These are phyloP conservation scores for Elysia crispata DNA, from an alignment of 2,888 invertebrate genomes.

Conservation along the genomic window DNA sequence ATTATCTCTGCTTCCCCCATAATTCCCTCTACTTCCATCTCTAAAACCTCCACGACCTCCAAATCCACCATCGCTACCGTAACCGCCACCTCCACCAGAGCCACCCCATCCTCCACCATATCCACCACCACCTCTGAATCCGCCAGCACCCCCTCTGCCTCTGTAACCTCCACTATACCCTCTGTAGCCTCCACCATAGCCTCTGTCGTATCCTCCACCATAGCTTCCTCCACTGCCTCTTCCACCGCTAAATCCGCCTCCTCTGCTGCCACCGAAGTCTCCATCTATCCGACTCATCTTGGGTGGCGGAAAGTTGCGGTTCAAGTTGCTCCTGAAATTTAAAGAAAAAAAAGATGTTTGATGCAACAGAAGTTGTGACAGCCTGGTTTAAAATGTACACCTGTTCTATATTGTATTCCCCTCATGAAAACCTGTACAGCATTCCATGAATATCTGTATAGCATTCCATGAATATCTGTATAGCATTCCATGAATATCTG, in stretches of 20 bases:
- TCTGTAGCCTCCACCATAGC: constrained; percentile 54
- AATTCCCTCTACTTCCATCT: neutral
- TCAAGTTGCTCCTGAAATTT: constrained; percentile 30
- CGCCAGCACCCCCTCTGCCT: neutral
- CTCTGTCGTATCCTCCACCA: constrained; percentile 52
- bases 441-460: too few species aligned
- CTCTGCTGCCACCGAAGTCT: constrained; percentile 51
- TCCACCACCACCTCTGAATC: neutral
- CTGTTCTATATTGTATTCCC: too few species aligned
- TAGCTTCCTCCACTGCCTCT: too few species aligned
- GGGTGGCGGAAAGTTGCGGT: constrained; percentile 51
- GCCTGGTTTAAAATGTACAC: too few species aligned
- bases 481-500: too few species aligned
- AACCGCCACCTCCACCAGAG: neutral
- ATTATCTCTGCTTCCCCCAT: too few species aligned
- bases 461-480: too few species aligned
- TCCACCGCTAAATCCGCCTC: constrained; percentile 47
- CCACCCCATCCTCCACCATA: too few species aligned
- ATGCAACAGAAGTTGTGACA: too few species aligned
- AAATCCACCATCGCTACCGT: neutral
- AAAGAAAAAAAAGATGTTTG: constrained; percentile 29
- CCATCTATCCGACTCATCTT: constrained; percentile 55
- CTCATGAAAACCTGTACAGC: too few species aligned
- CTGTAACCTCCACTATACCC: neutral
- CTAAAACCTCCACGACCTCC: neutral